Evolutionary conservation across 2,797 vertebrate genomes (phyloP), one percentile per base, ranked within the genome.

Genomic region (Characodon lateralis): DNA sequence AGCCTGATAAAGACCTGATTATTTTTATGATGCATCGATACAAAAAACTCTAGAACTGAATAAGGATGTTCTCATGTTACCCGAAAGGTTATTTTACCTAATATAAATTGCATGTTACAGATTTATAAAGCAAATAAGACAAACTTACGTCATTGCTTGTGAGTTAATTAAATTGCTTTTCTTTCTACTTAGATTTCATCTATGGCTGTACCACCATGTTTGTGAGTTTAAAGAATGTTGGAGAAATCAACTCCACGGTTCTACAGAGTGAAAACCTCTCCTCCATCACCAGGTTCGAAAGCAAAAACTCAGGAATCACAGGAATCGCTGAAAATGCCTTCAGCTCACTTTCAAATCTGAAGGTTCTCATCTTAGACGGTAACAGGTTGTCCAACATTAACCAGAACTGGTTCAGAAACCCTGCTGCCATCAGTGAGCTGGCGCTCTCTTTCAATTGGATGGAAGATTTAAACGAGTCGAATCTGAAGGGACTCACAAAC

Each of bases 251-350:
- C 82, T 78, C 93, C 9, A 90, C 94, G 0, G 81, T 89, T 65
- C 92, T 97, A 10, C 89, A 58, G 39, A 92, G 93, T 35, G 77
- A 80, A 2, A 48, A 46, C 58, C 90, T 97, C 28, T 7, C 31
- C 18, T 94, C 95, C 0, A 85, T 96, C 4, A 93, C 85, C 73
- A 89, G 77, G 3, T 89, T 96, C 31, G 88, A 63, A n/a, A 84
- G 95, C 9, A 26, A 78, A 3, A n/a, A 41, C 0, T 89, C 92
- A 0, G 89, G 85, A 0, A 82, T 96, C 70, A 92, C 90, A 1
- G 55, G 39, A 0, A 87, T 96, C 8, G 69, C 87, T 0, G 77
- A 77, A 0, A 82, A 88, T 6, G 92, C 96, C 22, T 93, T 96
- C 28, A 1, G 51, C 1, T 91, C 91, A 14, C 92, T 96, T 66